Evolutionary conservation across 2,888 invertebrate genomes (phyloP).

Genomic region (Oxytorus armatus): DNA sequence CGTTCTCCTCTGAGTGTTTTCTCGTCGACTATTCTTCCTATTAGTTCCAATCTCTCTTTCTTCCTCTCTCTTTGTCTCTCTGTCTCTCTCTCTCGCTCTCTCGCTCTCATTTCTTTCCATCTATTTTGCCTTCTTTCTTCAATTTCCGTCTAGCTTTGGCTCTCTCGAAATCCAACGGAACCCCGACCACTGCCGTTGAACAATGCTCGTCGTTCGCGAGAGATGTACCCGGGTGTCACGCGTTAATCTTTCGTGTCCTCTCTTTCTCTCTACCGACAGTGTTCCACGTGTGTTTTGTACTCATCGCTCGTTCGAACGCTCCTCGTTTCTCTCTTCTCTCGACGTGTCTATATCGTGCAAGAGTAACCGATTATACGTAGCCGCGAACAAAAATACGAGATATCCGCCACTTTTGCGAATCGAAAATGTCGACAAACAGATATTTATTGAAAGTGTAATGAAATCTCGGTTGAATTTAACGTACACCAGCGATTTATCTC

Average conservation of each 20-base stretch:
- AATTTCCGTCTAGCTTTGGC: slow-evolving; percentile 44
- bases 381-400: neutral
- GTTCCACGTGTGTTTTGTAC: slow-evolving; percentile 3
- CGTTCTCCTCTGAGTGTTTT: slow-evolving; percentile 8
- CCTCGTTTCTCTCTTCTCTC: neutral
- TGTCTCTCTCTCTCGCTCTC: neutral
- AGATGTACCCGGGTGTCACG: slow-evolving; percentile 41
- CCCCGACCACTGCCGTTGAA: slow-evolving; percentile 36
- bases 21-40: neutral
- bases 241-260: slow-evolving; percentile 51
- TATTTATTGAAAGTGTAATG: neutral
- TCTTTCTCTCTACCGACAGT: slow-evolving; percentile 9
- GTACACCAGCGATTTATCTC: too few species aligned
- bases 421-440: neutral
- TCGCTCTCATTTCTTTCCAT: slow-evolving; percentile 20
- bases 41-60: neutral
- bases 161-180: slow-evolving; percentile 54
- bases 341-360: neutral
- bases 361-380: neutral
- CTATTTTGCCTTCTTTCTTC: slow-evolving; percentile 27
- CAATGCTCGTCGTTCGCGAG: slow-evolving; percentile 50
- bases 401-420: neutral
- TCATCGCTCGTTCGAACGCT: neutral
- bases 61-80: slow-evolving; percentile 7
- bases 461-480: too few species aligned